Conservation (phyloP, 2,888 invertebrate species). For the Chironomus riparius region DNA sequence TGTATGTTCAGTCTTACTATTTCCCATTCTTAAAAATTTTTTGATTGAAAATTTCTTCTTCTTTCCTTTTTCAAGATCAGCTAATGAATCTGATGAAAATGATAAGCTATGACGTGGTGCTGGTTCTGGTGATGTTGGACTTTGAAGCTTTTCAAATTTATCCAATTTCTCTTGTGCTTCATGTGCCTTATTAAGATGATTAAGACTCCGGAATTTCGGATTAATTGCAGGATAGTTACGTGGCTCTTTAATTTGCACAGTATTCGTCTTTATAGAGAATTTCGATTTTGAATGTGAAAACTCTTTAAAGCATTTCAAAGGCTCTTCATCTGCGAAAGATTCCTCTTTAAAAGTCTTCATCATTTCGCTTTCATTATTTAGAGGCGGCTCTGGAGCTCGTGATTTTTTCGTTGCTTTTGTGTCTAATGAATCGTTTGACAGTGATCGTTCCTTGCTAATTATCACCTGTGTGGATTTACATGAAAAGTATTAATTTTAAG, state of each 20-base stretch:
- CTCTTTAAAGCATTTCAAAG: constrained; percentile 12
- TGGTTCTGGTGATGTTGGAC: constrained; percentile 51
- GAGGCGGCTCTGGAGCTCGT: constrained; percentile 68
- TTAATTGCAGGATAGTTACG: constrained; percentile 45
- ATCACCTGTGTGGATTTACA: not conserved
- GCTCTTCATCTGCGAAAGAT: constrained; percentile 3
- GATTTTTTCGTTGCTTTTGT: constrained; percentile 54
- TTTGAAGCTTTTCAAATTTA: constrained; percentile 31
- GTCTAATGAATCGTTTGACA: constrained; percentile 46
- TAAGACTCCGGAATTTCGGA: constrained; percentile 50
- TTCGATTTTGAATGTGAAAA: constrained; percentile 11
- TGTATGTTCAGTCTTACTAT: constrained; percentile 56
- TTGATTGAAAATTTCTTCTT: constrained; percentile 73
- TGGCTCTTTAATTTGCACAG: constrained; percentile 33
- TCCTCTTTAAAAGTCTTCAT: constrained; percentile 6
- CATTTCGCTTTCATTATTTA: constrained; percentile 28
- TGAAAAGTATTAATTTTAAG: too few relatives aligned
- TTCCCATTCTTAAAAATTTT: constrained; percentile 71
- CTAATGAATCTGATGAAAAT: constrained; percentile 63
- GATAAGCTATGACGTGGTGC: constrained; percentile 62
- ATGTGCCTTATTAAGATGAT: constrained; percentile 38
- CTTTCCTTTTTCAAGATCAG: constrained; percentile 48
- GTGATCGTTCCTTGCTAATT: constrained; percentile 29
- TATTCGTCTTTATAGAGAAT: constrained; percentile 6
- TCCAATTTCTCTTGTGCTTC: constrained; percentile 28